Conservation (phyloP, 2,797 vertebrate species). For the Siniperca undulata region DNA sequence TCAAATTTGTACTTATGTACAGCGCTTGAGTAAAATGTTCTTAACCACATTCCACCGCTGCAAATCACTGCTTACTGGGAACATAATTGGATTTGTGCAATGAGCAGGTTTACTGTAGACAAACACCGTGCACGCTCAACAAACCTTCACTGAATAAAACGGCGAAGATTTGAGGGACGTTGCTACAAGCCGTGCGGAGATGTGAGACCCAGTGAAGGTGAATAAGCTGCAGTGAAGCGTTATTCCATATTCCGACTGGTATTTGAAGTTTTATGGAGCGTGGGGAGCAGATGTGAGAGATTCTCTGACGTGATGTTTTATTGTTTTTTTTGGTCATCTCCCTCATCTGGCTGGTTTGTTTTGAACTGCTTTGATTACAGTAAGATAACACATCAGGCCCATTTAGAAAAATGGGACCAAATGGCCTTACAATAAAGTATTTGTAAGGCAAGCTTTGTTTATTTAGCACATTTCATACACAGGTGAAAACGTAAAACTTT, state of each 20-base stretch:
- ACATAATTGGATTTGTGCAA: too few species aligned
- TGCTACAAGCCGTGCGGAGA: background rate
- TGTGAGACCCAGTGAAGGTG: background rate
- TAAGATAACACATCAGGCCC: background rate
- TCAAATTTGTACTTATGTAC: too few species aligned
- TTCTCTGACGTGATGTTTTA: conserved; percentile 4
- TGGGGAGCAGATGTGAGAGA: conserved; percentile 37
- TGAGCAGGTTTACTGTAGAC: background rate
- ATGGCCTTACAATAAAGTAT: background rate
- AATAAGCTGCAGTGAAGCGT: background rate
- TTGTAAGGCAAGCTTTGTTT: too few species aligned
- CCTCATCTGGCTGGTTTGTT: background rate
- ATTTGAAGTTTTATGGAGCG: conserved; percentile 40
- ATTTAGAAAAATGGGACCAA: background rate
- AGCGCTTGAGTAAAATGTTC: too few species aligned
- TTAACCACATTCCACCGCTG: too few species aligned
- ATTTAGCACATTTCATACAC: too few species aligned
- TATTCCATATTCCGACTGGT: background rate
- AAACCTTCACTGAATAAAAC: conserved; percentile 3
- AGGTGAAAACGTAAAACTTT: too few species aligned
- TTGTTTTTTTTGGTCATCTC: conserved; percentile 19
- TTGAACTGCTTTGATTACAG: background rate
- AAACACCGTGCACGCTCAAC: background rate
- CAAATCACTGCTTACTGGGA: too few species aligned
- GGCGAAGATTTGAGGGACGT: background rate